Evolutionary conservation across 2,888 invertebrate genomes (phyloP).

Genomic region (Oligia fasciuncula): DNA sequence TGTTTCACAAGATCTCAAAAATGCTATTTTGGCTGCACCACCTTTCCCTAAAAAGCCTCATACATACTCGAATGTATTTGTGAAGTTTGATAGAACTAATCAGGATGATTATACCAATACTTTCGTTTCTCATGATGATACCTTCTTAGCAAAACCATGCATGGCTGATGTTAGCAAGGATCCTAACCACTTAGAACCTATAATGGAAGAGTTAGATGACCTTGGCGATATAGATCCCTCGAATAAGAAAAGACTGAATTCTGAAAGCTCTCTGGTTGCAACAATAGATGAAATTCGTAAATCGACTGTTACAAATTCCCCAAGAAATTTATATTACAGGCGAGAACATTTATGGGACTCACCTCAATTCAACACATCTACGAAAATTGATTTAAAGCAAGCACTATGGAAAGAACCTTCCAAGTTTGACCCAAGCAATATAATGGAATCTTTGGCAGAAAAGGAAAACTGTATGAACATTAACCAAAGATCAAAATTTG

Average conservation of each 20-base stretch:
- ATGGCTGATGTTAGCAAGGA: slow-evolving; percentile 88
- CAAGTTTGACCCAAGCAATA: slow-evolving; percentile 84
- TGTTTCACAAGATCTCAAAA: slow-evolving; percentile 85
- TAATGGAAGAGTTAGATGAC: slow-evolving; percentile 90
- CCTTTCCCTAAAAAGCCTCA: slow-evolving; percentile 85
- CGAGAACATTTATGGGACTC: slow-evolving; percentile 88
- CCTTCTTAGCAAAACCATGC: slow-evolving; percentile 90
- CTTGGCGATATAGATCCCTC: slow-evolving; percentile 84
- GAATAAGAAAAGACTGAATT: slow-evolving; percentile 84
- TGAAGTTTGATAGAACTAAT: slow-evolving; percentile 83
- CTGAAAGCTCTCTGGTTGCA: slow-evolving; percentile 91
- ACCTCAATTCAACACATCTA: slow-evolving; percentile 78
- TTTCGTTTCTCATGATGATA: slow-evolving; percentile 86
- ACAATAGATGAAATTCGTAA: slow-evolving; percentile 91
- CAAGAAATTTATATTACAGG: slow-evolving; percentile 89
- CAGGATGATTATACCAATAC: slow-evolving; percentile 90
- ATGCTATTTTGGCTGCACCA: slow-evolving; percentile 84
- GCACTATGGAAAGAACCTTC: slow-evolving; percentile 88
- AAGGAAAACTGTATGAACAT: slow-evolving; percentile 81
- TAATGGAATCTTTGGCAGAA: slow-evolving; percentile 84
- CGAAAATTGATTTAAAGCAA: slow-evolving; percentile 82
- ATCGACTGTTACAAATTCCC: slow-evolving; percentile 89
- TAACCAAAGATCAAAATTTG: slow-evolving; percentile 77
- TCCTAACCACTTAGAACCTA: slow-evolving; percentile 89
- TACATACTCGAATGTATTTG: slow-evolving; percentile 87